phyloP scores from a whole-genome alignment of 2,797 vertebrate genomes.

The Macroramphosus scolopax region DNA sequence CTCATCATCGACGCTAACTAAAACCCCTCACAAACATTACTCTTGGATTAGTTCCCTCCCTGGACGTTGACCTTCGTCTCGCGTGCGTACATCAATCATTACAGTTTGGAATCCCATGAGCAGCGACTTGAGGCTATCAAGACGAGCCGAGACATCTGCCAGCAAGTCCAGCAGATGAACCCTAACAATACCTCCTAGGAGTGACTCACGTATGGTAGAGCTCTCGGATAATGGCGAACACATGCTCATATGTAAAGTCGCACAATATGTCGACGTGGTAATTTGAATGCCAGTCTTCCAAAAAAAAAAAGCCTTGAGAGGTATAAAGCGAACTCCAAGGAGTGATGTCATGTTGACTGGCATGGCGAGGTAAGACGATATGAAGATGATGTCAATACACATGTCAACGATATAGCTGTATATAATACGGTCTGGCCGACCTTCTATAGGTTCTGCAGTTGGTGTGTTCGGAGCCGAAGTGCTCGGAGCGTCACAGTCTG shows the following conservation, averaged over 20 bases:
- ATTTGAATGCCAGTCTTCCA: conserved; percentile 20
- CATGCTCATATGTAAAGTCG: conserved; percentile 31
- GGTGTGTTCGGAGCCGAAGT: conserved; percentile 30
- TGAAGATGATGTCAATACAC: background rate
- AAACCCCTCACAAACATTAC: conserved; percentile 53
- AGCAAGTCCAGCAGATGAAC: conserved; percentile 41
- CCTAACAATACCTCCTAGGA: conserved; percentile 23
- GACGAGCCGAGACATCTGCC: conserved; percentile 45
- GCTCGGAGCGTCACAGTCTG: conserved; percentile 12
- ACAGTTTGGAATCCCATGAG: conserved; percentile 6
- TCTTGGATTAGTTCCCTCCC: conserved; percentile 43
- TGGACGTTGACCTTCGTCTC: conserved; percentile 33
- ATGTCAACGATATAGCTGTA: conserved; percentile 7
- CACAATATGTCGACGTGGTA: conserved; percentile 6
- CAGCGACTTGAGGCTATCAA: conserved; percentile 35
- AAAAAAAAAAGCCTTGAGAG: background rate
- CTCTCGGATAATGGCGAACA: conserved; percentile 51
- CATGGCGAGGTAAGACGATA: conserved; percentile 8
- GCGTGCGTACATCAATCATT: conserved; percentile 47
- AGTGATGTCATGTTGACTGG: conserved; percentile 16
- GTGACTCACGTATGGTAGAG: conserved; percentile 33
- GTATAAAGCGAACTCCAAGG: conserved; percentile 9
- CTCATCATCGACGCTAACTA: conserved; percentile 25
- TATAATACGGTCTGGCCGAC: conserved; percentile 9
- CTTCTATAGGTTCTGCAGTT: conserved; percentile 10